phyloP scores from a whole-genome alignment of 2,888 invertebrate genomes.

The Cryptus armator region DNA sequence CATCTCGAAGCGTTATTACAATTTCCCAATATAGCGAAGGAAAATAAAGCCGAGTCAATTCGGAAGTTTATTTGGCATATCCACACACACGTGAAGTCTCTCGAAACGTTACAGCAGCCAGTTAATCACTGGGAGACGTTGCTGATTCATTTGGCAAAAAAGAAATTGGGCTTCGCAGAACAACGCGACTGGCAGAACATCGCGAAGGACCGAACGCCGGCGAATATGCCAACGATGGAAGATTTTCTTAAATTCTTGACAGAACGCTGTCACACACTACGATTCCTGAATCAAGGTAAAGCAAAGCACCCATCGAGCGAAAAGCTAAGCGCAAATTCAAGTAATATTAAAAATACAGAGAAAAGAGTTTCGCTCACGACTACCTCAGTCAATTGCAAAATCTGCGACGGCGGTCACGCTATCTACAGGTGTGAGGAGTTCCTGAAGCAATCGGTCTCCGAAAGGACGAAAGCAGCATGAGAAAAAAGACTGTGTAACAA shows the following conservation, averaged over 20 bases:
- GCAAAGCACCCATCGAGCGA: slow-evolving; percentile 1
- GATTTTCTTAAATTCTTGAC: slow-evolving; percentile 52
- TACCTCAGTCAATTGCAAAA: slow-evolving; percentile 14
- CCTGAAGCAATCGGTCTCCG: slow-evolving; percentile 10
- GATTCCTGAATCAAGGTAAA: slow-evolving; percentile 39
- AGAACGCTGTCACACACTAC: slow-evolving; percentile 33
- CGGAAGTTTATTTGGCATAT: slow-evolving; percentile 57
- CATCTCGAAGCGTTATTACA: slow-evolving; percentile 53
- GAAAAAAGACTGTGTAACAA: slow-evolving; percentile 66
- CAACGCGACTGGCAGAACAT: slow-evolving; percentile 58
- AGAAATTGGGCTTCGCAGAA: slow-evolving; percentile 47
- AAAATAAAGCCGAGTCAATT: slow-evolving; percentile 54
- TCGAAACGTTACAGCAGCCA: slow-evolving; percentile 42
- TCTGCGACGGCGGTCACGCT: slow-evolving; percentile 35
- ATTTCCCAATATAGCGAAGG: slow-evolving; percentile 53
- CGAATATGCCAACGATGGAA: slow-evolving; percentile 30
- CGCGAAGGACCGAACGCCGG: slow-evolving; percentile 35
- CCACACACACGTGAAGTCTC: slow-evolving; percentile 38
- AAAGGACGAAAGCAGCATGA: slow-evolving; percentile 45
- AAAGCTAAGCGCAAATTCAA: slow-evolving; percentile 11
- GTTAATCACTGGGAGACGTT: slow-evolving; percentile 53
- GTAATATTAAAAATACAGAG: background rate
- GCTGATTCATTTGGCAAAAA: slow-evolving; percentile 52
- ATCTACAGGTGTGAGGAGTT: slow-evolving; percentile 46
- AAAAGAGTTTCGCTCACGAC: slow-evolving; percentile 7